Percentiles rank a stretch among this genome's conserved stretches.
Evolutionary conservation across 2,888 invertebrate genomes (phyloP).

Genomic region (Pristionchus japonicus): DNA sequence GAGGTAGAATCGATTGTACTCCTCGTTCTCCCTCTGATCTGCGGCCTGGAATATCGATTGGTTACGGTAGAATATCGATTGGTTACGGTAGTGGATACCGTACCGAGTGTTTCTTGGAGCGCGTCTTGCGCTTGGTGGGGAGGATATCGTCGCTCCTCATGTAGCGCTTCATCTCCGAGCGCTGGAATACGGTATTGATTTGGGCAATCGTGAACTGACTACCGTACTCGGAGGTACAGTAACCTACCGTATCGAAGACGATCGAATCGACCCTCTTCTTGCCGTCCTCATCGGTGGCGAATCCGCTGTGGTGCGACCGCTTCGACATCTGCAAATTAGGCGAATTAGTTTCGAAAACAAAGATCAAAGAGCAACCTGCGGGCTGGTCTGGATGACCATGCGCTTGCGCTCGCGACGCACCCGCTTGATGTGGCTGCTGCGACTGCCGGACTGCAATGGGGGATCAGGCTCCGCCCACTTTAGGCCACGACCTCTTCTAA

Average conservation of each 20-base stretch:
- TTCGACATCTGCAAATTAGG: not conserved
- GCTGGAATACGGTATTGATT: not conserved
- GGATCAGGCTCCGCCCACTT: not conserved
- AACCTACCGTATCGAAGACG: constrained; percentile 3
- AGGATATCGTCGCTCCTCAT: not conserved
- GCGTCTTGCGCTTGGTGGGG: not conserved
- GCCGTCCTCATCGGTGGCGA: not conserved
- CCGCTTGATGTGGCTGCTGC: not conserved
- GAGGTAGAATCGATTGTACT: not conserved
- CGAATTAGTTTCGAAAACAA: too few relatives aligned
- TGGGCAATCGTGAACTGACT: not conserved
- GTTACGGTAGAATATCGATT: not conserved
- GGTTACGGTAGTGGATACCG: not conserved
- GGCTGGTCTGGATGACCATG: constrained; percentile 28
- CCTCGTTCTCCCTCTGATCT: constrained; percentile 5
- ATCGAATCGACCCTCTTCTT: constrained; percentile 6
- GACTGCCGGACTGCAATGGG: not conserved
- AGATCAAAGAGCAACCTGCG: not conserved
- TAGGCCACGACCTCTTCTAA: too few relatives aligned
- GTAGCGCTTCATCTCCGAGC: constrained; percentile 18
- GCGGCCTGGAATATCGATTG: not conserved
- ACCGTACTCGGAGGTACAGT: too few relatives aligned
- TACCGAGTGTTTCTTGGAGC: not conserved
- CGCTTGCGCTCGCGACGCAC: constrained; percentile 14
- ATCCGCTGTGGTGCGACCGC: not conserved